Base-by-base conservation (phyloP, 2,888 invertebrate genomes). In the Orchesella flavescens region DNA sequence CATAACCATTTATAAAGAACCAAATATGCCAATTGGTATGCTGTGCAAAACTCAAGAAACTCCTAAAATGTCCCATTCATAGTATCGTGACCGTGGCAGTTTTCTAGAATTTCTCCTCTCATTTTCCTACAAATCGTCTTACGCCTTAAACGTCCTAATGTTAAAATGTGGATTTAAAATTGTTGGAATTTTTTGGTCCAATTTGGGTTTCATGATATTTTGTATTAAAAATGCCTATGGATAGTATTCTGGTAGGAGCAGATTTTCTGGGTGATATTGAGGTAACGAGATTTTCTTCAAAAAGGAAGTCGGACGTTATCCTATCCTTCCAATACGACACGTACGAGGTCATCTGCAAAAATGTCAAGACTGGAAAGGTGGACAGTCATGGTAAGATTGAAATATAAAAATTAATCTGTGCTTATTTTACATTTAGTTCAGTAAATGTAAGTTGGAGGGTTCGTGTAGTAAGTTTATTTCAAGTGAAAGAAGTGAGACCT, bases 401-500 rank as follows among this genome's bases (percentile, higher is more conserved):
- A 19, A 10, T 59, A 10, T 59, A 21, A 61, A 59, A 10, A 49
- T 17, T 15, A 24, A 53, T 12, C 4, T 9, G 7, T 44, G 7
- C 23, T 7, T 19, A 21, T 21, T 23, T 21, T 71, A 71, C 13
- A 49, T 12, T 44, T n/a, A n/a, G n/a, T n/a, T n/a, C n/a, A n/a
- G n/a, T n/a, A n/a, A n/a, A 7, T 34, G 7, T 34, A 34, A 34
- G 7, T 34, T 34, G 43, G 9, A 17, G 4, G 9, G 43, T 44
- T 72, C 55, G 10, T 74, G 4, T 23, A 87, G 87, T 87, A 4
- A 84, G 82, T 44, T 21, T 86, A 4, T 85, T 69, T 21, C 83
- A 84, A 57, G 75, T 87, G 10, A 86, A 87, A 57, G 87, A 87
- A 66, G 65, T 87, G 12, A 63, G 87, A 43, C 49, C 24, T 0